A percentile compares a stretch with the other conserved stretches of the same genome.
Evolutionary conservation across 1,140 invertebrate species (phyloP).

Genomic region (Caenorhabditis remanei): DNA sequence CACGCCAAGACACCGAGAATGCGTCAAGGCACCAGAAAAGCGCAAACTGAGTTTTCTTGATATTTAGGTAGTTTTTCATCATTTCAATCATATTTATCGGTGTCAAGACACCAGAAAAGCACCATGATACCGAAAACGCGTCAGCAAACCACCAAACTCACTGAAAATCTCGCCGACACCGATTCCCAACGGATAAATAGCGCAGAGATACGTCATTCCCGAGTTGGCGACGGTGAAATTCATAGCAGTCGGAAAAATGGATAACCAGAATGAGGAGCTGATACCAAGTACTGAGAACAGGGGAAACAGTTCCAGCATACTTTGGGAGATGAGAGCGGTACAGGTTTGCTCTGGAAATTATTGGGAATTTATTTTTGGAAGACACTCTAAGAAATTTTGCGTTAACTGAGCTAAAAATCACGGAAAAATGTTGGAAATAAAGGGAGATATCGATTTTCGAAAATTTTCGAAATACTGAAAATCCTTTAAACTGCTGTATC

Average conservation of each 20-base stretch:
- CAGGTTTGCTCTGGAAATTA: conserved; percentile 29
- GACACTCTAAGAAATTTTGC: too few relatives aligned
- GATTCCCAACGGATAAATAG: conserved; percentile 10
- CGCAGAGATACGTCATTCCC: background rate
- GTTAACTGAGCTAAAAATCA: too few relatives aligned
- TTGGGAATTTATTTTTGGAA: too few relatives aligned
- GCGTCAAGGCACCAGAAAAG: too few relatives aligned
- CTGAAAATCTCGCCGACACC: conserved; percentile 52
- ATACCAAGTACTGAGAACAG: background rate
- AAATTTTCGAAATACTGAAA: too few relatives aligned
- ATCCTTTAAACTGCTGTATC: too few relatives aligned
- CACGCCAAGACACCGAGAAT: background rate
- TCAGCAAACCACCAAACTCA: background rate
- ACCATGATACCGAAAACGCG: background rate
- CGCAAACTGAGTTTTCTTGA: too few relatives aligned
- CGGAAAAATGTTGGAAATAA: too few relatives aligned
- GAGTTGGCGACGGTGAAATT: conserved; percentile 7
- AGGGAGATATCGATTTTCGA: too few relatives aligned
- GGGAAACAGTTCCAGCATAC: background rate
- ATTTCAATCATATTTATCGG: too few relatives aligned
- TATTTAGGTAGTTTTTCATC: too few relatives aligned
- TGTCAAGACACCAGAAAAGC: background rate
- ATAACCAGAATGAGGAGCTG: conserved; percentile 32
- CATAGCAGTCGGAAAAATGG: conserved; percentile 31
- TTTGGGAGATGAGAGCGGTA: background rate